phyloP scores from a whole-genome alignment of 2,113 vertebrate species.

The Siniperca knerii region DNA sequence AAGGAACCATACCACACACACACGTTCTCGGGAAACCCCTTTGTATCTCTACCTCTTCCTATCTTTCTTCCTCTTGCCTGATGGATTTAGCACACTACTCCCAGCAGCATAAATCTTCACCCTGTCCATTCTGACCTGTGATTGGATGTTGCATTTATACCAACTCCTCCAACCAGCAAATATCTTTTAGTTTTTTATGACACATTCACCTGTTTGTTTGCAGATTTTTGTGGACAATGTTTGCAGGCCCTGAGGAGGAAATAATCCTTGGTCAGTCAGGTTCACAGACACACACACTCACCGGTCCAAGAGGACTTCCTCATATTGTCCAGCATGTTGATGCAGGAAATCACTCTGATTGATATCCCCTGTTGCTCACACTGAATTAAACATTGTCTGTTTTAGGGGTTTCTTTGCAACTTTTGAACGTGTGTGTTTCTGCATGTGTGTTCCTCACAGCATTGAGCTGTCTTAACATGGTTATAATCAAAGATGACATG shows the following conservation, averaged over 20 bases:
- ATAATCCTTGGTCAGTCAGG: slow-evolving; percentile 21
- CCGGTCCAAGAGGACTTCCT: slow-evolving; percentile 72
- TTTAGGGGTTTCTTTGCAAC: slow-evolving; percentile 8
- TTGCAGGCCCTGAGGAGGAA: slow-evolving; percentile 7
- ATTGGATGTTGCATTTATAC: neutral
- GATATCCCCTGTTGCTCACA: slow-evolving; percentile 42
- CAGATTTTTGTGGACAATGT: neutral
- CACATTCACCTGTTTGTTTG: neutral
- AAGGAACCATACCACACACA: slow-evolving; percentile 16
- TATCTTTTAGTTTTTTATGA: neutral
- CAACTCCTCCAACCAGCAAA: neutral
- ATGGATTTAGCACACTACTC: slow-evolving; percentile 67
- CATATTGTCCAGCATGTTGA: slow-evolving; percentile 77
- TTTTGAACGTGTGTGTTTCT: slow-evolving; percentile 14
- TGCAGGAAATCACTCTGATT: slow-evolving; percentile 78
- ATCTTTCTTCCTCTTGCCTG: slow-evolving; percentile 60
- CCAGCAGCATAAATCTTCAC: slow-evolving; percentile 2
- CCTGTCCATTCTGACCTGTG: neutral
- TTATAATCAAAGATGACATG: neutral
- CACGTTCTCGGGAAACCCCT: slow-evolving; percentile 39
- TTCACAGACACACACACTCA: slow-evolving; percentile 23
- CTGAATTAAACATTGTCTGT: slow-evolving; percentile 24
- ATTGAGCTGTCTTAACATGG: neutral
- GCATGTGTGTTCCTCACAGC: neutral
- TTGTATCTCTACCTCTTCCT: slow-evolving; percentile 34